These are phyloP conservation scores for Chrysaora quinquecirrha DNA, from an alignment of 30 jellyfish, hydroid and myxozoan species.

Conservation along the genomic window DNA sequence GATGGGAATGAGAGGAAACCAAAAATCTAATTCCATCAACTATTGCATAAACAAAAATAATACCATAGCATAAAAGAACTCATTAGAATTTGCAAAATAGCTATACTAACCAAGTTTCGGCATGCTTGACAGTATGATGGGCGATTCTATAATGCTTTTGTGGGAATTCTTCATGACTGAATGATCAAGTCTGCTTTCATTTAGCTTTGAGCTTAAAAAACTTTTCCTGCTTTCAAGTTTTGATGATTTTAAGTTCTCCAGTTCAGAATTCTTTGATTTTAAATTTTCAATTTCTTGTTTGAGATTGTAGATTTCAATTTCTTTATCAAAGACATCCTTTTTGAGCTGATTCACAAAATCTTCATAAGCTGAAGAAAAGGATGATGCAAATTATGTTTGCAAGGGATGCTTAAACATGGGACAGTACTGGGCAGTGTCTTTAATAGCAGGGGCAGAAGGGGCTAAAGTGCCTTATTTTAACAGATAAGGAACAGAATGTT, in stretches of 20 bases:
- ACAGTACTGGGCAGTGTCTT: no score
- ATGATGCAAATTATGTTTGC: no score
- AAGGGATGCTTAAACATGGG: no score
- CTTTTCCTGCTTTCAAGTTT: constrained; percentile 5
- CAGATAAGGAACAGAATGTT: no score
- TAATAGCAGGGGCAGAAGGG: no score
- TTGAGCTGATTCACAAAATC: constrained; percentile 40
- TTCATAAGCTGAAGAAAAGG: constrained; percentile 19
- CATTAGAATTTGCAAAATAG: no score
- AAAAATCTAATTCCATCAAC: no score
- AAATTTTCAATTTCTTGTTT: constrained; percentile 20
- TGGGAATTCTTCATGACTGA: neutral
- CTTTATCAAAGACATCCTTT: constrained; percentile 50
- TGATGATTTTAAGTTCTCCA: neutral
- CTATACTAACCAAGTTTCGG: constrained; percentile 16
- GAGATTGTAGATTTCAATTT: constrained; percentile 49
- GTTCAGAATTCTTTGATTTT: constrained; percentile 19
- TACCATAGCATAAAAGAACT: no score
- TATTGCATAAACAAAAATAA: no score
- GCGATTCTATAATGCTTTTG: constrained; percentile 5
- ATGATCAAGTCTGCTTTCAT: neutral
- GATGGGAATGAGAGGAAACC: no score
- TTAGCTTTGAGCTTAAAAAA: neutral
- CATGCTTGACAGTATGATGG: neutral
- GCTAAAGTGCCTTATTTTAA: no score